Percentiles rank a stretch among this genome's conserved stretches.
Conservation (phyloP, 1,140 invertebrate genomes). For the Drosophila tropicalis region DNA sequence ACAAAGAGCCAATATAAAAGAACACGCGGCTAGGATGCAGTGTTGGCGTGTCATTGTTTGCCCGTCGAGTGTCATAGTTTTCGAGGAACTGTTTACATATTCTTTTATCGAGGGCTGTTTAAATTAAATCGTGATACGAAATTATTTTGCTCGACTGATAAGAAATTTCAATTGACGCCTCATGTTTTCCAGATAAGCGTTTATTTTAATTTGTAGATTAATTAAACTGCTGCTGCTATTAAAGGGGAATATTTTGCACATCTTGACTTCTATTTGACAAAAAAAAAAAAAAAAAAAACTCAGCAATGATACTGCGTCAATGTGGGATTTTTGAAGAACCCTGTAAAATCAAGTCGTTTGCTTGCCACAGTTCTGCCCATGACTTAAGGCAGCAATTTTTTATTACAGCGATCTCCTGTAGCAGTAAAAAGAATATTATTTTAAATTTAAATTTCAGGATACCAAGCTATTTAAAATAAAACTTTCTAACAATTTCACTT, state of each 20-base stretch:
- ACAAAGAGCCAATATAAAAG: conserved; percentile 31
- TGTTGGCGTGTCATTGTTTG: conserved; percentile 29
- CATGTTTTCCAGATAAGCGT: conserved; percentile 58
- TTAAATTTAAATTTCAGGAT: too few relatives aligned
- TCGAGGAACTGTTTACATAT: conserved; percentile 67
- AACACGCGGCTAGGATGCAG: conserved; percentile 16
- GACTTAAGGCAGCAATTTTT: too few relatives aligned
- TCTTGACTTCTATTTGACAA: neutral
- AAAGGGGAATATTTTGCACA: conserved; percentile 6
- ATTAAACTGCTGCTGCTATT: conserved; percentile 14
- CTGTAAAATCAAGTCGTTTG: too few relatives aligned
- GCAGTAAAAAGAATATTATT: too few relatives aligned
- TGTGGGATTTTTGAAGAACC: neutral
- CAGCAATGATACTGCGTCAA: neutral
- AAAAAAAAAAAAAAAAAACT: neutral
- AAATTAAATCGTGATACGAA: conserved; percentile 66
- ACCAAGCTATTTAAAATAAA: too few relatives aligned
- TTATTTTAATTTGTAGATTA: conserved; percentile 65
- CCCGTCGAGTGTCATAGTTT: conserved; percentile 57
- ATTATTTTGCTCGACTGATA: conserved; percentile 44
- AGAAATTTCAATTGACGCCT: conserved; percentile 60
- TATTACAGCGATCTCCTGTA: too few relatives aligned
- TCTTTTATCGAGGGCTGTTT: conserved; percentile 50
- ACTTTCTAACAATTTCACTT: too few relatives aligned
- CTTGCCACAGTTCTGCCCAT: too few relatives aligned